Evolutionary conservation across 2,113 vertebrate genomes (phyloP).

Genomic region (Osmerus mordax): DNA sequence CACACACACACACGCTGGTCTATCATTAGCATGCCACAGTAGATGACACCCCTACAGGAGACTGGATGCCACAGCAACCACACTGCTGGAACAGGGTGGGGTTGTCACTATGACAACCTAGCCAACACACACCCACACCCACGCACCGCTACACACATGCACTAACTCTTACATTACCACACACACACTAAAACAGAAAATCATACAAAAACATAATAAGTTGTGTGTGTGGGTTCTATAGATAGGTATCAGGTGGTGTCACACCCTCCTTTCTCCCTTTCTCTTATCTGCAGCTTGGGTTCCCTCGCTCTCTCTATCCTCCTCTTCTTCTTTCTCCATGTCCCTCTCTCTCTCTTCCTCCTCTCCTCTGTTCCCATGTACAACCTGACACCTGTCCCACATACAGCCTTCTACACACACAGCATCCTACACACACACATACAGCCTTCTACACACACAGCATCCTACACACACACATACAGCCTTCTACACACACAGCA

Average conservation of each 20-base stretch:
- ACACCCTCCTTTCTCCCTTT: background rate
- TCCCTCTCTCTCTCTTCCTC: background rate
- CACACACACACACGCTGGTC: background rate
- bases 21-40: too few species aligned
- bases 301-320: background rate
- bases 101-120: background rate
- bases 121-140: conserved; percentile 6
- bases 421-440: too few species aligned
- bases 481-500: too few species aligned
- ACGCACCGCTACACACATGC: conserved; percentile 1
- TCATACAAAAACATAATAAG: background rate
- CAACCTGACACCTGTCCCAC: background rate
- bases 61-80: too few species aligned
- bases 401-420: too few species aligned
- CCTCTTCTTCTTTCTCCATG: background rate
- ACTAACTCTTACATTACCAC: too few species aligned
- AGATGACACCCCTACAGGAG: too few species aligned
- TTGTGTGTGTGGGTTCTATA: background rate
- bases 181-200: background rate
- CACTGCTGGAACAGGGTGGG: too few species aligned
- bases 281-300: too few species aligned
- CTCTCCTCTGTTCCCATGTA: background rate
- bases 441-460: too few species aligned
- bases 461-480: too few species aligned
- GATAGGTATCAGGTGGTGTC: background rate